Evolutionary conservation across 1,140 invertebrate species (phyloP).

Genomic region (Theocolax elegans): DNA sequence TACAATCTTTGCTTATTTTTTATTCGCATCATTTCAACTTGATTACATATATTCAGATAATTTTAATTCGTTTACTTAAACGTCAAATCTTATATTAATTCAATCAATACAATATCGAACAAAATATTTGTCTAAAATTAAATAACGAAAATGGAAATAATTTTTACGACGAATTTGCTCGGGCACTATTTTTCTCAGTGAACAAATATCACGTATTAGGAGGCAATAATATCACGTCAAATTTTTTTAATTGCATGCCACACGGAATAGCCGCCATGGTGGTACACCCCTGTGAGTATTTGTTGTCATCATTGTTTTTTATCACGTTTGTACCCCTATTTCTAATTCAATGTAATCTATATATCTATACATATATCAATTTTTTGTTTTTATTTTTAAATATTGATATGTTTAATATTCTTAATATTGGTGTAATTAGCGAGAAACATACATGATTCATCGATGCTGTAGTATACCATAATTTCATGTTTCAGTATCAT

Average conservation of each 20-base stretch:
- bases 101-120: too few species aligned
- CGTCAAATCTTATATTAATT: too few species aligned
- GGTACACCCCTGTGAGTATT: conserved; percentile 88
- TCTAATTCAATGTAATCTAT: too few species aligned
- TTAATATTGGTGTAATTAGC: not conserved
- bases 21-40: too few species aligned
- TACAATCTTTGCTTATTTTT: too few species aligned
- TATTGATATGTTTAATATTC: not conserved
- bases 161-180: too few species aligned
- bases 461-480: not conserved
- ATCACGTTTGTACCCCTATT: conserved; percentile 3
- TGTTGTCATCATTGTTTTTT: conserved; percentile 5
- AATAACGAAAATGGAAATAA: too few species aligned
- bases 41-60: too few species aligned
- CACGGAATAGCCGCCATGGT: conserved; percentile 80
- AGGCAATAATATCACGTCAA: conserved; percentile 22
- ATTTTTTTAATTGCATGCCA: conserved; percentile 36
- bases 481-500: not conserved
- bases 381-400: conserved; percentile 35
- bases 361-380: not conserved
- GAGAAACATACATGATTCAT: conserved; percentile 5
- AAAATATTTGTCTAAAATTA: too few species aligned
- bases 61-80: too few species aligned
- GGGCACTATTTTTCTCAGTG: conserved; percentile 3
- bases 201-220: not conserved